Base-by-base conservation (phyloP, 2,888 invertebrate genomes). In the Balanococcus diminutus region DNA sequence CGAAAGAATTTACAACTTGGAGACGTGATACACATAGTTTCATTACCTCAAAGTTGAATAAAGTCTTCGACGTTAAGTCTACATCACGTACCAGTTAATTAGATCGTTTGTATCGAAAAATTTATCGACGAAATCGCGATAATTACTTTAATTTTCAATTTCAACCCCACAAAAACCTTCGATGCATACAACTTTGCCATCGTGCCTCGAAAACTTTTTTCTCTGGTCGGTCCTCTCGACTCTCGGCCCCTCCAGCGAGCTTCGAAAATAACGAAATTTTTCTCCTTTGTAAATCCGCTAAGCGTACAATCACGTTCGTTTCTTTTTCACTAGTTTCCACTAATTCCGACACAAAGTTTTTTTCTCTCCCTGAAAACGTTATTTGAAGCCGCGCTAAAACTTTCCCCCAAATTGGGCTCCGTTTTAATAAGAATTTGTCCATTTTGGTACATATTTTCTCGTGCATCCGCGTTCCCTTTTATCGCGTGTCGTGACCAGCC, bases 61-160 rank as follows among this genome's bases (percentile, higher is more conserved):
- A 11, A 72, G 28, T 75, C 32, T 32, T 75, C 75, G 22, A 75
- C 75, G 61, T 22, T 67, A 67, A 32, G 9, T 75, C 32, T 75
- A n/a, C 2, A 75, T 75, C 75, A 75, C 75, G 75, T 75, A 75
- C 14, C 14, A n/a, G 32, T 75, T 75, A 75, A 75, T 75, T 75
- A 32, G 32, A 75, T 75, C 75, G 75, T 75, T 75, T 75, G 75
- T 75, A 75, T 75, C 19, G 75, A 75, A 75, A 32, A 75, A 32
- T 75, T 75, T 11, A 75, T 75, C 32, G 75, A 75, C 75, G 61
- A 32, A 75, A 75, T 75, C 16, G 75, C 32, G 31, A 75, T 75
- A 75, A 75, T 75, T 75, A 75, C 31, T 75, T 75, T 75, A 75
- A 75, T 75, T 75, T 75, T 75, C 75, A 75, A 75, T 75, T 75